A percentile compares a stretch with the other conserved stretches of the same genome.
Evolutionary conservation across 2,888 invertebrate species (phyloP).

Genomic region (Chelonus formosanus): DNA sequence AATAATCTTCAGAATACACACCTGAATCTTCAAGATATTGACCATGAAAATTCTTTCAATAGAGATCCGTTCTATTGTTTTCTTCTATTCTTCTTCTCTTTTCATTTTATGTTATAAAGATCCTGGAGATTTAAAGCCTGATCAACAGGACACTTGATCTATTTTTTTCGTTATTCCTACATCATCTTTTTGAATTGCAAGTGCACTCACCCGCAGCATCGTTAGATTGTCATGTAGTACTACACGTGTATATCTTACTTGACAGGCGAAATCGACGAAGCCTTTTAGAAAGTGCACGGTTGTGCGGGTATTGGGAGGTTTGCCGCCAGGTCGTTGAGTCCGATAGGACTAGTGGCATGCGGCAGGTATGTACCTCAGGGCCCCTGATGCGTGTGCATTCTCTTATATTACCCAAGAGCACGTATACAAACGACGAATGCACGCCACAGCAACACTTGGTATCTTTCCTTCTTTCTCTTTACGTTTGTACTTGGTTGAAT

Average conservation of each 20-base stretch:
- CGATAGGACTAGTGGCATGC: conserved; percentile 48
- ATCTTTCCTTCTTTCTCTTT: conserved; percentile 1
- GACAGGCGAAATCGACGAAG: conserved; percentile 52
- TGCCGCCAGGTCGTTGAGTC: conserved; percentile 51
- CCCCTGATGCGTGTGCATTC: conserved; percentile 29
- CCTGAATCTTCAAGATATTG: not conserved
- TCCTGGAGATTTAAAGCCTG: not conserved
- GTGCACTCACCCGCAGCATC: conserved; percentile 22
- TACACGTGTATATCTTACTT: conserved; percentile 6
- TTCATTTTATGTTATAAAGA: conserved; percentile 7
- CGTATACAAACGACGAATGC: conserved; percentile 13
- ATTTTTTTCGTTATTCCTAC: not conserved
- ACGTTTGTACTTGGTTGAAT: conserved; percentile 6
- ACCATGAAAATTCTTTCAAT: conserved; percentile 5
- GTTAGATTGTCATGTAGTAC: conserved; percentile 8
- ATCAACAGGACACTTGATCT: conserved; percentile 16
- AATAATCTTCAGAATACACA: too few relatives aligned
- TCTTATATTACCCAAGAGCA: conserved; percentile 27
- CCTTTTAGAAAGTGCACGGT: conserved; percentile 60
- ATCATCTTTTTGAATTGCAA: conserved; percentile 4
- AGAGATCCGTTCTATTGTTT: conserved; percentile 16
- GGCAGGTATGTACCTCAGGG: conserved; percentile 32
- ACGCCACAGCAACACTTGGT: conserved; percentile 14
- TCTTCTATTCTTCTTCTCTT: not conserved
- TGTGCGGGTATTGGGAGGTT: conserved; percentile 35